Percentiles rank a stretch among this genome's conserved stretches.
Evolutionary conservation across 2,888 invertebrate species (phyloP).

Genomic region (Brachynemurus nebulosus): DNA sequence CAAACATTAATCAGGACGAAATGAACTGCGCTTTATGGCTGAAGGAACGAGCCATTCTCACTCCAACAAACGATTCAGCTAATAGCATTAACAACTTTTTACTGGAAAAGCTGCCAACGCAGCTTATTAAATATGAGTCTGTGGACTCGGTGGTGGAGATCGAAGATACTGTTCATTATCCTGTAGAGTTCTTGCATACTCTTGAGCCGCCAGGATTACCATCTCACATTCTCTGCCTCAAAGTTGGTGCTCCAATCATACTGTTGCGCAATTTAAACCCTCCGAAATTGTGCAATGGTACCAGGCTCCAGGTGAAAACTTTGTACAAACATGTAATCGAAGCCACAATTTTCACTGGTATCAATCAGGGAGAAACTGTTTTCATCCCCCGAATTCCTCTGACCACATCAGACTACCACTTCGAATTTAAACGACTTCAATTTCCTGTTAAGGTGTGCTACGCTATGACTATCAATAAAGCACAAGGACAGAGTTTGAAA

Average conservation of each 20-base stretch:
- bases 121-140: conserved; percentile 9
- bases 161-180: conserved; percentile 15
- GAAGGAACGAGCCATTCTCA: conserved; percentile 12
- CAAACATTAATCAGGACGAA: not conserved
- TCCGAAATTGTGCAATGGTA: conserved; percentile 20
- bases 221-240: conserved; percentile 13
- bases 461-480: conserved; percentile 20
- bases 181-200: conserved; percentile 14
- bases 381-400: conserved; percentile 21
- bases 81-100: not conserved
- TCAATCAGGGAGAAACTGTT: conserved; percentile 13
- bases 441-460: conserved; percentile 23
- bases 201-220: conserved; percentile 16
- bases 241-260: conserved; percentile 18
- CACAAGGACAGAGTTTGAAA: conserved; percentile 23
- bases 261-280: conserved; percentile 18
- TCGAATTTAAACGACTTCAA: conserved; percentile 19
- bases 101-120: conserved; percentile 7
- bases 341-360: conserved; percentile 9
- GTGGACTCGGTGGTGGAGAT: conserved; percentile 14
- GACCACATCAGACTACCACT: conserved; percentile 14
- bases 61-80: conserved; percentile 11
- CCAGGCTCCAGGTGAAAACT: conserved; percentile 15
- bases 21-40: not conserved
- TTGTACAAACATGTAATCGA: conserved; percentile 14